Percentiles rank a stretch among this genome's conserved stretches.
phyloP scores from a whole-genome alignment of 37 sponge, comb jelly and placozoan genomes.

The Mnemiopsis leidyi region DNA sequence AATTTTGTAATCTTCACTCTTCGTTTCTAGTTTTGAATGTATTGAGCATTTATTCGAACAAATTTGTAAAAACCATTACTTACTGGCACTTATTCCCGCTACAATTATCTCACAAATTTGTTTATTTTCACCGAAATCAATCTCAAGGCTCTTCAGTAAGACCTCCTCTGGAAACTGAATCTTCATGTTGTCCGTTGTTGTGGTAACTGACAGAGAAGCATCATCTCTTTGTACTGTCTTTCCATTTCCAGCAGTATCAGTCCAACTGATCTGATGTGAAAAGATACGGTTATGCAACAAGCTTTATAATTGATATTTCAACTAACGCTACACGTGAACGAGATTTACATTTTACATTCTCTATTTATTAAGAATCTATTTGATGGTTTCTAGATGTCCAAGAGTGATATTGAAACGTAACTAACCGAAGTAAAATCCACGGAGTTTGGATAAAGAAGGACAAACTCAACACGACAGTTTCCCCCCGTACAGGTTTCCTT shows the following conservation, averaged over 20 bases:
- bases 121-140: not conserved
- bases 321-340: not conserved
- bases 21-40: no score
- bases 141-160: not conserved
- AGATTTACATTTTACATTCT: not conserved
- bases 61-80: not conserved
- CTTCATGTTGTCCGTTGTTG: no score
- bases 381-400: no score
- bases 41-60: not conserved
- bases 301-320: no score
- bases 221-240: not conserved
- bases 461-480: not conserved
- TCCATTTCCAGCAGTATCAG: not conserved
- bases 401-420: no score
- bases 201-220: no score
- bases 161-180: not conserved
- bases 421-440: not conserved
- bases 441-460: not conserved
- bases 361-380: no score
- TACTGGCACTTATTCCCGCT: not conserved
- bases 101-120: conserved; percentile 10
- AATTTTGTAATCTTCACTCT: no score
- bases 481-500: not conserved
- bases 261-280: not conserved
- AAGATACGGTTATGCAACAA: no score